Evolutionary conservation across 2,797 vertebrate genomes (phyloP).

Genomic region (Halcyon chelicuti): DNA sequence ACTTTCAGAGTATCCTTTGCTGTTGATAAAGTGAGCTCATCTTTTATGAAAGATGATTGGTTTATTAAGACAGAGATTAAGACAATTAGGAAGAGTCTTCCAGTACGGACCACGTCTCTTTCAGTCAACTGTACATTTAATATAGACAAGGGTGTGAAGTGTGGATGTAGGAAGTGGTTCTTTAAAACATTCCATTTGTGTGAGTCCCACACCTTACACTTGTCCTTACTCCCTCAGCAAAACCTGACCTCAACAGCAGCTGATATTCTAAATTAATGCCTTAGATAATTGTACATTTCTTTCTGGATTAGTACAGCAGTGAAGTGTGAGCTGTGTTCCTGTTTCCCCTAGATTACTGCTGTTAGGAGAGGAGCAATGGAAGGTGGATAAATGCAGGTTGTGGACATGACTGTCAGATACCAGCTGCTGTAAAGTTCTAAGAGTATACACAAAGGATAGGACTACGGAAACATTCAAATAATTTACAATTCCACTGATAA

Average conservation of each 20-base stretch:
- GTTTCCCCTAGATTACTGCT: not conserved
- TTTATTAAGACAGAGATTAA: not conserved
- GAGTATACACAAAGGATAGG: not conserved
- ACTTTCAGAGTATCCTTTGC: not conserved
- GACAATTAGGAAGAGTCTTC: not conserved
- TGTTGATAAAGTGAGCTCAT: not conserved
- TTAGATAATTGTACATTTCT: not conserved
- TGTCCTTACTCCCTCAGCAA: not conserved
- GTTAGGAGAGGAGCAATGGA: not conserved
- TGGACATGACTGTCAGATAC: not conserved
- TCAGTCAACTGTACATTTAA: not conserved
- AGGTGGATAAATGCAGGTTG: not conserved
- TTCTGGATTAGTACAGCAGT: not conserved
- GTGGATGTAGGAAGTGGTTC: not conserved
- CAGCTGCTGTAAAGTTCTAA: not conserved
- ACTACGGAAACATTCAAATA: not conserved
- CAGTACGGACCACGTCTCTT: not conserved
- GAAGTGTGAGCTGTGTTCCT: not conserved
- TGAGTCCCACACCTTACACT: not conserved
- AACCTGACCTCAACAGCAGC: not conserved
- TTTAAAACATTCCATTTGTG: not conserved
- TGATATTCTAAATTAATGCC: not conserved
- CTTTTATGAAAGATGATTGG: not conserved
- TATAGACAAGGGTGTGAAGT: not conserved
- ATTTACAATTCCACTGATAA: not conserved